Percentiles rank a stretch among this genome's conserved stretches.
These are phyloP conservation scores for Sebastes iracundus DNA, from an alignment of 2,797 vertebrate genomes.

Conservation along the genomic window DNA sequence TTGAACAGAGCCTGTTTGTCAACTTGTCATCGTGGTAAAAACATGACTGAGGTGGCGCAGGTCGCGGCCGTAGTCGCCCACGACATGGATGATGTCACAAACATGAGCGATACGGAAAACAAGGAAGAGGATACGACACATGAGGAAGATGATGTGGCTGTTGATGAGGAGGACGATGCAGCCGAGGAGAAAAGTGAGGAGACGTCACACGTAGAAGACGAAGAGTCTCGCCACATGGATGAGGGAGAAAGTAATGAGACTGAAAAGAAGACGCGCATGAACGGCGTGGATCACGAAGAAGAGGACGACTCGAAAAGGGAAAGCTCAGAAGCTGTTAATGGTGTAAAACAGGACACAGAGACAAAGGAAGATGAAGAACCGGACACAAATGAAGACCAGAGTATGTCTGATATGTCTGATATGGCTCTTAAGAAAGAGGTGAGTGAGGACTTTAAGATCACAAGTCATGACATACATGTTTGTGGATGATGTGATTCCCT, in stretches of 20 bases:
- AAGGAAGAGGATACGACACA: conserved; percentile 17
- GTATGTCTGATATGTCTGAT: conserved; percentile 81
- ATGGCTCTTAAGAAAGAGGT: conserved; percentile 82
- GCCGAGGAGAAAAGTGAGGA: background rate
- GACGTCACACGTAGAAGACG: background rate
- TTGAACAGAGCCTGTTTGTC: conserved; percentile 55
- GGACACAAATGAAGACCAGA: conserved; percentile 39
- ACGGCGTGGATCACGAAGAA: conserved; percentile 55
- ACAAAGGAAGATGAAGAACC: conserved; percentile 6
- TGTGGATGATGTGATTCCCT: background rate
- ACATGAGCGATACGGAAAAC: conserved; percentile 28
- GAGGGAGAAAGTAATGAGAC: background rate
- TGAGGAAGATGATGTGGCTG: conserved; percentile 5
- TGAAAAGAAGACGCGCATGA: conserved; percentile 18
- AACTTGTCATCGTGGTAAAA: conserved; percentile 64
- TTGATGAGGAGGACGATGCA: conserved; percentile 9
- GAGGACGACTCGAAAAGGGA: conserved; percentile 5
- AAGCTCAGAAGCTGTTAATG: conserved; percentile 40
- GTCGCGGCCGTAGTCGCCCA: conserved; percentile 44
- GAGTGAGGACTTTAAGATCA: conserved; percentile 10
- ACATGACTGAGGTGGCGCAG: conserved; percentile 79
- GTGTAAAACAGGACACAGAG: conserved; percentile 15
- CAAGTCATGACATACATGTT: background rate
- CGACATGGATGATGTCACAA: conserved; percentile 35
- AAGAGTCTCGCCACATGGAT: background rate